A percentile compares a stretch with the other conserved stretches of the same genome.
These are phyloP conservation scores for Diplolepis rosae DNA, from an alignment of 2,888 invertebrate species.

Conservation along the genomic window DNA sequence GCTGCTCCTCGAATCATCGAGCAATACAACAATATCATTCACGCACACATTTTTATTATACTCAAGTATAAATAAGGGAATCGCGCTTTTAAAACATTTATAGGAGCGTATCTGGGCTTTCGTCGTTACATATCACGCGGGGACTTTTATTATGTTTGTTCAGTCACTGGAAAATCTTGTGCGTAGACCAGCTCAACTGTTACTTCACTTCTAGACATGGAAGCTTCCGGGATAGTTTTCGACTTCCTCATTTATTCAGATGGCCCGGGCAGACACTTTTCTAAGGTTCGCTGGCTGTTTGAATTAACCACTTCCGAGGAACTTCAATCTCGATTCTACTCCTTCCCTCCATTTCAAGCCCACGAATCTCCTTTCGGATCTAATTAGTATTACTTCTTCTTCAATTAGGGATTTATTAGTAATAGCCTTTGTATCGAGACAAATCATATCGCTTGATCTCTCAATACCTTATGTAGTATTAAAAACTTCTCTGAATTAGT, in stretches of 20 bases:
- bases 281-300: not conserved
- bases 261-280: not conserved
- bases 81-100: conserved; percentile 1
- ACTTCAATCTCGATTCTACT: not conserved
- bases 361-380: not conserved
- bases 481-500: not conserved
- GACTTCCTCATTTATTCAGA: conserved; percentile 9
- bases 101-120: conserved; percentile 13
- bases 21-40: not conserved
- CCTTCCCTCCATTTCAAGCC: not conserved
- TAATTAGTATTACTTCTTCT: not conserved
- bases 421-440: not conserved
- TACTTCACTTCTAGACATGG: not conserved
- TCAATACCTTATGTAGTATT: not conserved
- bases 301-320: not conserved
- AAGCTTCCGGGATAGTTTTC: conserved; percentile 4
- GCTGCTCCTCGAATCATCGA: not conserved
- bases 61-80: not conserved
- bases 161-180: conserved; percentile 42
- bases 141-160: conserved; percentile 39
- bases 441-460: not conserved
- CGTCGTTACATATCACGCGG: not conserved
- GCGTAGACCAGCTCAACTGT: not conserved
- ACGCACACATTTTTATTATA: not conserved
- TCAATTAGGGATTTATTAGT: not conserved